Evolutionary conservation across 2,888 invertebrate species (phyloP).

Genomic region (Sylvicola cinctus): DNA sequence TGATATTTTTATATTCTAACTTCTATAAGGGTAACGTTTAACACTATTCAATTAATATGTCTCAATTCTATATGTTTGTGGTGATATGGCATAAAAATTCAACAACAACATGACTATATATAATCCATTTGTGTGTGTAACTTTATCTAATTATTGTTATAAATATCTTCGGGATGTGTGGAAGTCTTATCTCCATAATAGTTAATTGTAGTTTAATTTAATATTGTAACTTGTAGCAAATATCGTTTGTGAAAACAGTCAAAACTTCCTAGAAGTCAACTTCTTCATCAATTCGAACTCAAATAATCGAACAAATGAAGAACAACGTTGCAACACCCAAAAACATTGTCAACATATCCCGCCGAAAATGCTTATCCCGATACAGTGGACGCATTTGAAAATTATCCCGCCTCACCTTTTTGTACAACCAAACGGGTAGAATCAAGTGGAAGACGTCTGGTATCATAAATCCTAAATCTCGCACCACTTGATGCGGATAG

Average conservation of each 20-base stretch:
- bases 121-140: too few relatives aligned
- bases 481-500: constrained; percentile 39
- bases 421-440: constrained; percentile 32
- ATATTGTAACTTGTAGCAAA: too few relatives aligned
- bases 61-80: too few relatives aligned
- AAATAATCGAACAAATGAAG: constrained; percentile 23
- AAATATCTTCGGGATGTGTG: too few relatives aligned
- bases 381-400: constrained; percentile 21
- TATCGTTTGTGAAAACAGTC: constrained; percentile 4
- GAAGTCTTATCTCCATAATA: too few relatives aligned
- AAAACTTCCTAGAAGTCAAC: constrained; percentile 5
- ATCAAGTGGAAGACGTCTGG: constrained; percentile 40
- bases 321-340: constrained; percentile 21
- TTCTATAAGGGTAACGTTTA: too few relatives aligned
- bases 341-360: constrained; percentile 11
- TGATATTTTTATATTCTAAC: too few relatives aligned
- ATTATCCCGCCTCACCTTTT: constrained; percentile 20
- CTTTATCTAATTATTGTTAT: too few relatives aligned
- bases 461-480: constrained; percentile 45
- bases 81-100: too few relatives aligned
- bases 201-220: too few relatives aligned
- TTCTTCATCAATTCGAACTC: constrained; percentile 13
- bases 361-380: constrained; percentile 21
- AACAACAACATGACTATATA: too few relatives aligned
- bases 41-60: too few relatives aligned